Base-by-base conservation (phyloP, 2,888 invertebrate genomes). In the Idaea biselata region DNA sequence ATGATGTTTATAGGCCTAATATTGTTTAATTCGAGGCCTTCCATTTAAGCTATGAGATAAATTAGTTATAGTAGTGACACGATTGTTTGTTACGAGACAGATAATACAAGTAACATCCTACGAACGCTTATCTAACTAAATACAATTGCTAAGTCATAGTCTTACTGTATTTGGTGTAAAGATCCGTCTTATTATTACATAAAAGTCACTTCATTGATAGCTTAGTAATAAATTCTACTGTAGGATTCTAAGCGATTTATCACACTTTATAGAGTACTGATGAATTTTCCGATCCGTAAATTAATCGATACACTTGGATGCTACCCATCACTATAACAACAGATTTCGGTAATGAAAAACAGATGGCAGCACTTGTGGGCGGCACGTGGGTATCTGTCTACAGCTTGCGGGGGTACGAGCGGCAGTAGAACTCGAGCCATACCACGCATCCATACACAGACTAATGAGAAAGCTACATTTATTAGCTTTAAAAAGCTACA, bases 131-230 rank as follows among this genome's bases (percentile, higher is more conserved):
- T 73, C 77, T 86, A 3, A 25, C 5, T 3, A 84, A 80, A 86
- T 89, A 89, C 83, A 82, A 69, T 81, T 72, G 72, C 86, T 90
- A 89, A 82, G 76, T 82, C 79, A 78, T 87, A 87, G 80, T 86
- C 91, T 91, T 91, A 91, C 82, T 84, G 67, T 89, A 91, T 83
- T 91, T 92, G 92, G 92, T 92, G 92, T 92, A 92, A 91, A 92
- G 89, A 89, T 87, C 90, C 89, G 76, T 82, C 87, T 90, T 91
- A 69, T 64, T 65, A 75, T 87, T 56, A 56, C 56, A 88, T 81
- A 78, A 79, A 83, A 82, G 76, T 80, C 77, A 65, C 69, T 69
- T 76, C 72, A 74, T 71, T 68, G 67, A 75, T 72, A 72, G 71
- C 65, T 66, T 68, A 71, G 68, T 75, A 73, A 64, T 70, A 72